These are phyloP conservation scores for Anoplopoma fimbria DNA, from an alignment of 2,113 vertebrate genomes.

Conservation along the genomic window DNA sequence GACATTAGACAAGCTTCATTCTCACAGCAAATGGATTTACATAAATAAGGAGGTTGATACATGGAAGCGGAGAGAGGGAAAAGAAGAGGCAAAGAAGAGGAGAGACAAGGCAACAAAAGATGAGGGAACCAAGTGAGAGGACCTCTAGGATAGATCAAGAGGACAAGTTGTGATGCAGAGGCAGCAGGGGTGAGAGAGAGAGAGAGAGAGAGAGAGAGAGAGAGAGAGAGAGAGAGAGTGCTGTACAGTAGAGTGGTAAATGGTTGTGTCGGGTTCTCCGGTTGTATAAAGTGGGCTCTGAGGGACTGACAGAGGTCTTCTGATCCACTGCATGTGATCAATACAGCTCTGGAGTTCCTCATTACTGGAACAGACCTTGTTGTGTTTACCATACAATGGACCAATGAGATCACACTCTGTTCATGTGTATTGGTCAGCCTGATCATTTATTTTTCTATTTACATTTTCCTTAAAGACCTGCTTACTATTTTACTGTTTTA, in stretches of 20 bases:
- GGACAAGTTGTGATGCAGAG: conserved; percentile 34
- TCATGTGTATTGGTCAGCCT: conserved; percentile 25
- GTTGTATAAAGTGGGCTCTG: conserved; percentile 76
- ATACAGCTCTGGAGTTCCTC: conserved; percentile 74
- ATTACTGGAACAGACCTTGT: conserved; percentile 73
- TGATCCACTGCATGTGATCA: conserved; percentile 78
- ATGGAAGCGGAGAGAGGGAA: conserved; percentile 54
- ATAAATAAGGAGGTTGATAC: conserved; percentile 82
- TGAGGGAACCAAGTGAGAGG: conserved; percentile 22
- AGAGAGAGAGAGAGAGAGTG: conserved; percentile 30
- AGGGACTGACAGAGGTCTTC: conserved; percentile 77
- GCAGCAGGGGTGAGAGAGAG: conserved; percentile 10
- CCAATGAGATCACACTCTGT: conserved; percentile 44
- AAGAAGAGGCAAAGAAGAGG: conserved; percentile 27
- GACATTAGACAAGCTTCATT: conserved; percentile 84
- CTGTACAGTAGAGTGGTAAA: conserved; percentile 55
- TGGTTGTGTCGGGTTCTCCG: conserved; percentile 43
- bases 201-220: conserved; percentile 26
- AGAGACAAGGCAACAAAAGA: conserved; percentile 61
- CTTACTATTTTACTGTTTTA: background rate
- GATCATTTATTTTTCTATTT: background rate
- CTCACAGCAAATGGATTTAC: conserved; percentile 82
- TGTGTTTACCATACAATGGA: conserved; percentile 70
- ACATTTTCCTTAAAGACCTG: background rate
- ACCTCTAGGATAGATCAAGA: conserved; percentile 48